Evolutionary conservation across 2,888 invertebrate species (phyloP).

Genomic region (Drosophila bunnanda): DNA sequence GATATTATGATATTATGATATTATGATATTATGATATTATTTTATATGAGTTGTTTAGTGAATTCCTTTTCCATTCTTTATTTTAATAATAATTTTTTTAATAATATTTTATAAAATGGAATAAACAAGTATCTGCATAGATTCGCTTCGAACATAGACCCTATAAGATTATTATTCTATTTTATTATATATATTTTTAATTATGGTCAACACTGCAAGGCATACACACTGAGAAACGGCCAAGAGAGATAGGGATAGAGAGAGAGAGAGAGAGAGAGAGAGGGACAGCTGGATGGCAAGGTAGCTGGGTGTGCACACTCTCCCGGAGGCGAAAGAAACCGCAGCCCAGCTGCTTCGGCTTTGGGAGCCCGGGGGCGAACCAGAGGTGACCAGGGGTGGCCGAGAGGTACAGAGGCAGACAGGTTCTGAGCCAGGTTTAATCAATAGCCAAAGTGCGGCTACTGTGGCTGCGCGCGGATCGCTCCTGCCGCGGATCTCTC

Average conservation of each 20-base stretch:
- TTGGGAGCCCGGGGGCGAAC: slow-evolving; percentile 4
- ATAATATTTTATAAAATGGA: neutral
- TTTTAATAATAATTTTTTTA: neutral
- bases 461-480: slow-evolving; percentile 36
- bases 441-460: slow-evolving; percentile 66
- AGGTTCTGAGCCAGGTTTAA: slow-evolving; percentile 79
- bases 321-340: slow-evolving; percentile 44
- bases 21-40: no score
- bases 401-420: slow-evolving; percentile 58
- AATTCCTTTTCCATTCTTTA: no score
- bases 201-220: slow-evolving; percentile 54
- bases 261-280: slow-evolving; percentile 35
- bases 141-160: no score
- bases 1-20: no score
- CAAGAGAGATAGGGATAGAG: slow-evolving; percentile 15
- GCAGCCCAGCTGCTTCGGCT: slow-evolving; percentile 24
- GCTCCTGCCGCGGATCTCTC: slow-evolving; percentile 53
- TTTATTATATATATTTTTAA: neutral
- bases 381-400: slow-evolving; percentile 4
- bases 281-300: slow-evolving; percentile 35
- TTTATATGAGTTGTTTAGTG: no score
- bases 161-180: neutral
- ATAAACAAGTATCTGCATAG: neutral
- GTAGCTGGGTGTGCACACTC: slow-evolving; percentile 40
- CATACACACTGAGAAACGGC: slow-evolving; percentile 30